These are phyloP conservation scores for Syngnathus rostellatus DNA, from an alignment of 2,797 vertebrate genomes.

Conservation along the genomic window DNA sequence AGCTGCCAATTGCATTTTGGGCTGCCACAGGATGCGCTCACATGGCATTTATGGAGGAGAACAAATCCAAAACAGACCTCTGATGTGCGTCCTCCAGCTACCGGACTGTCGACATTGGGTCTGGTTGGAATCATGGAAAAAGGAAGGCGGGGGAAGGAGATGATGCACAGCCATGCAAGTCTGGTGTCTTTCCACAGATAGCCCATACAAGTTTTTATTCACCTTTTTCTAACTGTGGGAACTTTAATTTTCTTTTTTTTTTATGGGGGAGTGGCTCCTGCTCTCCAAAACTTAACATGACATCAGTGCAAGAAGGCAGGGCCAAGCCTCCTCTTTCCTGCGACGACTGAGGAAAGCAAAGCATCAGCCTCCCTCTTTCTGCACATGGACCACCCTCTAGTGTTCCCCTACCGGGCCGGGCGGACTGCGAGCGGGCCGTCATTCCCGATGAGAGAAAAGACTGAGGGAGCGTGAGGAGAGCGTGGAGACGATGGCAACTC, in stretches of 20 bases:
- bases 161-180: background rate
- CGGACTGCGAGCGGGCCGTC: slow-evolving; percentile 31
- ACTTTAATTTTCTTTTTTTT: slow-evolving; percentile 22
- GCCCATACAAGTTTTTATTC: slow-evolving; percentile 15
- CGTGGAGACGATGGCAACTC: slow-evolving; percentile 48
- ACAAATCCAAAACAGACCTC: slow-evolving; percentile 30
- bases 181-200: background rate
- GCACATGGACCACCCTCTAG: slow-evolving; percentile 52
- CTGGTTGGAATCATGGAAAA: slow-evolving; percentile 39
- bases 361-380: slow-evolving; percentile 49
- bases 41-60: slow-evolving; percentile 20
- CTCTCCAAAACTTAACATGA: slow-evolving; percentile 29
- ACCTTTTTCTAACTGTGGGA: slow-evolving; percentile 16
- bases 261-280: slow-evolving; percentile 26
- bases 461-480: slow-evolving; percentile 37
- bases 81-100: slow-evolving; percentile 28
- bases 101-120: slow-evolving; percentile 27
- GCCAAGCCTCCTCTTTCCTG: slow-evolving; percentile 31
- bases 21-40: slow-evolving; percentile 9
- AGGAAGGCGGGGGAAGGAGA: slow-evolving; percentile 23
- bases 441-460: slow-evolving; percentile 44
- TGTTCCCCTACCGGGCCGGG: slow-evolving; percentile 35
- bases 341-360: slow-evolving; percentile 37
- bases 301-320: slow-evolving; percentile 57
- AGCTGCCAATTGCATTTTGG: slow-evolving; percentile 51